Evolutionary conservation across 2,797 vertebrate genomes (phyloP), one percentile per base, ranked within the genome.

Genomic region (Cyprinodon diabolis): DNA sequence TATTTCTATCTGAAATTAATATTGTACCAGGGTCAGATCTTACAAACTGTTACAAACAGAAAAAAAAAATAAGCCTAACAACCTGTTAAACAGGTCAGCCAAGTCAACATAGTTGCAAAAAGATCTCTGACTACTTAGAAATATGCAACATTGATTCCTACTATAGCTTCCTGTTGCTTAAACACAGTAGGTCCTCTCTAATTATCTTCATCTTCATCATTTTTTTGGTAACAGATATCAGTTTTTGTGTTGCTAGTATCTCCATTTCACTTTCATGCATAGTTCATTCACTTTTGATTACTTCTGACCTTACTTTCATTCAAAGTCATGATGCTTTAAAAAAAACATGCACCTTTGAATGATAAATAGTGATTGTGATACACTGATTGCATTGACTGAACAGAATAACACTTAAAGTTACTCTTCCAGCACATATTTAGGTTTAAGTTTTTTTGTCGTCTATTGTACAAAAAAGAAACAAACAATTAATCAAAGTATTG

Each of bases 321-420:
- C 65, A 77, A 84, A 78, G 81, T 74, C 68, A n/a, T 3, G 57
- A 69, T 70, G 74, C 77, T 74, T 68, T 70, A 65, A 11, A 47
- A 47, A 47, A 85, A 84, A 74, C 57, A 60, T 72, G 76, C 58
- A 72, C 71, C 69, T 77, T 57, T 71, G 73, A 62, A 66, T 78
- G 89, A 91, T 89, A 90, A 87, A 74, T 48, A 1, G 74, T 80
- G 87, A 91, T 91, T 78, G 70, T 2, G 75, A 89, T 87, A 78
- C 67, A 83, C 67, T 57, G 87, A 89, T 75, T 9, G 45, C 11
- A 7, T 6, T 71, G 10, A 25, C 13, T 23, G 35, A 45, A 45
- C 37, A 40, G 30, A 12, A 23, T 43, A 60, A 60, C 57, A 55
- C 51, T 48, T 49, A 25, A 14, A 66, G 8, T 9, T 21, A 10